Evolutionary conservation across 2,888 invertebrate genomes (phyloP).

Genomic region (Ectropis crepuscularia): DNA sequence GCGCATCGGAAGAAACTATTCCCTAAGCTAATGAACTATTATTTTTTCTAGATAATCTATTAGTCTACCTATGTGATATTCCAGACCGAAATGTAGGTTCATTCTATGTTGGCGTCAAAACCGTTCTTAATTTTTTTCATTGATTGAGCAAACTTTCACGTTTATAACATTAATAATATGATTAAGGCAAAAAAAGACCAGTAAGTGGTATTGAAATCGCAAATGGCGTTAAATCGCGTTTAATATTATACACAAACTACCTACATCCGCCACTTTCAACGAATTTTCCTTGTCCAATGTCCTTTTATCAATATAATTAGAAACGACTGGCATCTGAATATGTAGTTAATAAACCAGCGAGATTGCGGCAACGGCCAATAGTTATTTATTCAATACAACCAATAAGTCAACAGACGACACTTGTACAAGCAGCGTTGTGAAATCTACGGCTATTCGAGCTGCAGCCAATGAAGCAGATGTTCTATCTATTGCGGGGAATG

Average conservation of each 20-base stretch:
- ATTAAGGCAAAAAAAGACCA: too few relatives aligned
- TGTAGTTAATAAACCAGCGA: conserved; percentile 21
- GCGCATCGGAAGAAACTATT: too few relatives aligned
- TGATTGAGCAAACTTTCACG: too few relatives aligned
- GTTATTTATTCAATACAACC: conserved; percentile 24
- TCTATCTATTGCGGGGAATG: conserved; percentile 1
- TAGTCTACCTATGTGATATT: too few relatives aligned
- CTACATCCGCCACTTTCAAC: not conserved
- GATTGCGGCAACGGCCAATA: conserved; percentile 29
- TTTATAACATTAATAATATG: too few relatives aligned
- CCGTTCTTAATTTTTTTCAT: too few relatives aligned
- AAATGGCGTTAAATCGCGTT: too few relatives aligned
- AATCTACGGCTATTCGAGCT: conserved; percentile 16
- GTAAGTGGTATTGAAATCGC: too few relatives aligned
- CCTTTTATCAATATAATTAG: not conserved
- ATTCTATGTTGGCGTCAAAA: too few relatives aligned
- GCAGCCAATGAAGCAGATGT: conserved; percentile 21
- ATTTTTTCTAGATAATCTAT: too few relatives aligned
- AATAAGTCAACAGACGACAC: conserved; percentile 34
- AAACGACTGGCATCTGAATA: conserved; percentile 19
- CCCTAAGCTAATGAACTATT: too few relatives aligned
- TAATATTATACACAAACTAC: conserved; percentile 3
- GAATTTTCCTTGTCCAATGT: conserved; percentile 4
- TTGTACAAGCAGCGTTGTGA: conserved; percentile 32
- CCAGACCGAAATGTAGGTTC: too few relatives aligned